A percentile compares a stretch with the other conserved stretches of the same genome.
Conservation (phyloP, 2,888 invertebrate species). For the Camptogramma bilineatum region DNA sequence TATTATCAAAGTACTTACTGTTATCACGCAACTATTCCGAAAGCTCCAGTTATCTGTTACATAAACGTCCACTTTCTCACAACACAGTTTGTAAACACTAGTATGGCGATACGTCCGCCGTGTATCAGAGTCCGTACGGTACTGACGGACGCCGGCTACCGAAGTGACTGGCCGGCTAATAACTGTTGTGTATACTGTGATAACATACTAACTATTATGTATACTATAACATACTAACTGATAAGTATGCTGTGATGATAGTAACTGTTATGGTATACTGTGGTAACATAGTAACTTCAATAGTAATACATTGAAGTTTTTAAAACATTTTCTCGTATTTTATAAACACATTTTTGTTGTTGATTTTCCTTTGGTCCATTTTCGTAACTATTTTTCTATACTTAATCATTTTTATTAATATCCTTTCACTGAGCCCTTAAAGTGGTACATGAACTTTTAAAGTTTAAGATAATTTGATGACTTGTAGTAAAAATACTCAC, state of each 20-base stretch:
- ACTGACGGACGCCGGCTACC: constrained; percentile 60
- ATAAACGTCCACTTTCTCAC: constrained; percentile 67
- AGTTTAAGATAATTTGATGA: too few species aligned
- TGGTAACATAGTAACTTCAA: constrained; percentile 27
- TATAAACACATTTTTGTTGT: too few species aligned
- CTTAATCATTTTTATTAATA: too few species aligned
- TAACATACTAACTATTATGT: constrained; percentile 24
- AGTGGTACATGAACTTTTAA: too few species aligned
- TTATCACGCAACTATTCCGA: constrained; percentile 79
- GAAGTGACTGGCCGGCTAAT: constrained; percentile 27
- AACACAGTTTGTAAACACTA: constrained; percentile 60
- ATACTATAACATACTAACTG: too few species aligned
- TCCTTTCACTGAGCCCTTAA: too few species aligned
- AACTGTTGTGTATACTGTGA: constrained; percentile 19
- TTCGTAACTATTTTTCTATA: too few species aligned
- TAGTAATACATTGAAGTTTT: constrained; percentile 8
- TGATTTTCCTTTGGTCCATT: too few species aligned
- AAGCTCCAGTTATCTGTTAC: constrained; percentile 70
- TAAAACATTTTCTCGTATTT: not conserved
- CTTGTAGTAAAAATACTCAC: too few species aligned
- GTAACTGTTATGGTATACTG: constrained; percentile 22
- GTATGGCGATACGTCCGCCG: constrained; percentile 67
- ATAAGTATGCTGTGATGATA: constrained; percentile 5
- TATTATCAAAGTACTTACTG: constrained; percentile 66
- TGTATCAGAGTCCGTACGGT: constrained; percentile 71